phyloP scores from a whole-genome alignment of 2,797 vertebrate species.

The Apodemus agrarius region DNA sequence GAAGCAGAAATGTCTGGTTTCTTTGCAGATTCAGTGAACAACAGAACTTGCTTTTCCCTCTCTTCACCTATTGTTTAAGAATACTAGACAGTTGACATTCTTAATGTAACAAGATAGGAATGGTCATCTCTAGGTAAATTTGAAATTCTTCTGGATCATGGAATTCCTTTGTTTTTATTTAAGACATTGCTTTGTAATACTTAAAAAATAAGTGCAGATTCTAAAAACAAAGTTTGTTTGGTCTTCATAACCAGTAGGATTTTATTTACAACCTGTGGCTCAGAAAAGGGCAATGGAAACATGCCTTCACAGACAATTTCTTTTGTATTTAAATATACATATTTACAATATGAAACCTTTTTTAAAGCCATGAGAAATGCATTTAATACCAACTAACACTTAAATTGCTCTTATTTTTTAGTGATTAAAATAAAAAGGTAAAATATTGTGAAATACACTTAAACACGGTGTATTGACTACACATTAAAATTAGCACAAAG shows the following conservation, averaged over 20 bases:
- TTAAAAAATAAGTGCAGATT: slow-evolving; percentile 19
- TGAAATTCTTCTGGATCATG: not conserved
- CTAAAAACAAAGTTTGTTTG: not conserved
- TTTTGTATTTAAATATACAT: slow-evolving; percentile 53
- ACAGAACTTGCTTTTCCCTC: slow-evolving; percentile 39
- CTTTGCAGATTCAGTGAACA: not conserved
- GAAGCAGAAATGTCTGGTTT: too few species aligned
- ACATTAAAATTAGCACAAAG: not conserved
- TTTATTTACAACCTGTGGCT: slow-evolving; percentile 49
- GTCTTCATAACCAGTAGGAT: not conserved
- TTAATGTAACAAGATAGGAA: slow-evolving; percentile 11
- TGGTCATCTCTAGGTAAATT: slow-evolving; percentile 43
- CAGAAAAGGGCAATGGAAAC: not conserved
- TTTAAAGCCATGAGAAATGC: slow-evolving; percentile 50
- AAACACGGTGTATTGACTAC: not conserved
- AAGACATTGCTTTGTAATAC: not conserved
- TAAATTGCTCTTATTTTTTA: slow-evolving; percentile 53
- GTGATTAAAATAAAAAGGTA: slow-evolving; percentile 4
- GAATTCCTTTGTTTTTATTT: not conserved
- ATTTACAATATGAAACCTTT: not conserved
- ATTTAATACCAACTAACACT: slow-evolving; percentile 46
- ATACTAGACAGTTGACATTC: not conserved
- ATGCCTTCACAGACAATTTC: slow-evolving; percentile 8
- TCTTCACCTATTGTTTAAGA: slow-evolving; percentile 59
- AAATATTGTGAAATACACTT: not conserved